A percentile compares a stretch with the other conserved stretches of the same genome.
These are phyloP conservation scores for Numenius arquata DNA, from an alignment of 2,113 vertebrate species.

Conservation along the genomic window DNA sequence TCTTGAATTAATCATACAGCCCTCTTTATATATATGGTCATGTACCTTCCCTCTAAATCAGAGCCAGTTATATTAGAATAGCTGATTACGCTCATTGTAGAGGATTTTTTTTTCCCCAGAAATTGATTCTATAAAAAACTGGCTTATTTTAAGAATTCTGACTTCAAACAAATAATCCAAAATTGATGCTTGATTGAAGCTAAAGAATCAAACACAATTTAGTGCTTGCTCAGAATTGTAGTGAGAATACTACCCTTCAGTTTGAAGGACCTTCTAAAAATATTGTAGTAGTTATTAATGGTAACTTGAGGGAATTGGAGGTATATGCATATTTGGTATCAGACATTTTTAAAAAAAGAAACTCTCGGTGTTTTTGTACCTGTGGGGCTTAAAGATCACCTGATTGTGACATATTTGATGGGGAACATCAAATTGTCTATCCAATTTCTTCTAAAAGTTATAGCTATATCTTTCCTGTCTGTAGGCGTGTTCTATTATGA, in stretches of 20 bases:
- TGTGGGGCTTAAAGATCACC: not conserved
- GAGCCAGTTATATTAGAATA: not conserved
- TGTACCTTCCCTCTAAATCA: not conserved
- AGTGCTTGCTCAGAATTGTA: not conserved
- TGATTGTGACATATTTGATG: not conserved
- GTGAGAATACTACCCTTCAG: not conserved
- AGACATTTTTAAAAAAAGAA: not conserved
- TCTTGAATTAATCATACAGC: not conserved
- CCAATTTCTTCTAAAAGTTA: not conserved
- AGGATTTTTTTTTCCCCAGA: not conserved
- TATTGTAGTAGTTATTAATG: not conserved
- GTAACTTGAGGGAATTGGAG: not conserved
- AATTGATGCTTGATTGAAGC: constrained; percentile 38
- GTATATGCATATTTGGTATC: not conserved
- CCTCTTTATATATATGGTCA: not conserved
- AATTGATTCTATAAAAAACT: not conserved
- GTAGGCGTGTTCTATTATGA: not conserved
- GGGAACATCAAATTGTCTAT: not conserved
- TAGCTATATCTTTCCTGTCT: not conserved
- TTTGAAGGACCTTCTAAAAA: constrained; percentile 35
- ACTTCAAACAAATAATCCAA: constrained; percentile 26
- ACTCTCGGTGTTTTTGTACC: not conserved
- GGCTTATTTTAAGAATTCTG: constrained; percentile 1
- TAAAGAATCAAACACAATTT: not conserved
- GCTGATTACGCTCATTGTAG: not conserved